Conservation (phyloP, 2,888 invertebrate genomes). For the Hedychridium roseum region DNA sequence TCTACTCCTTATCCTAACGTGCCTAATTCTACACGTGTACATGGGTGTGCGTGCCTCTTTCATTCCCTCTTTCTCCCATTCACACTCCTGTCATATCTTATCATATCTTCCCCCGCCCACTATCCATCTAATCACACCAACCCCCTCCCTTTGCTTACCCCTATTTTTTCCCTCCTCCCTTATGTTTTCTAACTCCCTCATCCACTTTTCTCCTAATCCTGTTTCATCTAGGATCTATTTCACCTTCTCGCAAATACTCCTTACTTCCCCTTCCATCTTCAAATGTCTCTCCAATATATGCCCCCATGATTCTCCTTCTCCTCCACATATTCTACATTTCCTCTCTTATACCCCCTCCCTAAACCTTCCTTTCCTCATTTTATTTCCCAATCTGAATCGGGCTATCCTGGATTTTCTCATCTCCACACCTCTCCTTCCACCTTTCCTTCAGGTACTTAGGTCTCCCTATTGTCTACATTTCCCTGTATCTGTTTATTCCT, state of each 20-base stretch:
- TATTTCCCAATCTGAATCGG: neutral
- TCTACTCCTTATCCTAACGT: no score
- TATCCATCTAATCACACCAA: no score
- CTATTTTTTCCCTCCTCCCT: neutral
- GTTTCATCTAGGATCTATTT: neutral
- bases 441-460: neutral
- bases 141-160: neutral
- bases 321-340: neutral
- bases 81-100: no score
- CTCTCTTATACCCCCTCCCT: neutral
- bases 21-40: neutral
- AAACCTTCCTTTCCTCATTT: slow-evolving; percentile 1
- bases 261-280: neutral
- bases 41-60: neutral
- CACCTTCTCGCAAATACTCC: neutral
- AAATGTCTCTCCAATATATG: neutral
- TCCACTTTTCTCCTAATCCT: neutral
- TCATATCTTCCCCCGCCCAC: no score
- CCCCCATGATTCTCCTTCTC: neutral
- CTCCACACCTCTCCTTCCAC: neutral
- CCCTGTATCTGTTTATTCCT: neutral
- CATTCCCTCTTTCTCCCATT: neutral
- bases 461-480: neutral
- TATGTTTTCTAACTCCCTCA: neutral
- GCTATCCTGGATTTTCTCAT: neutral